Evolutionary conservation across 2,113 vertebrate genomes (phyloP), one percentile per base, ranked within the genome.

Genomic region (Plecturocebus donacophilus): DNA sequence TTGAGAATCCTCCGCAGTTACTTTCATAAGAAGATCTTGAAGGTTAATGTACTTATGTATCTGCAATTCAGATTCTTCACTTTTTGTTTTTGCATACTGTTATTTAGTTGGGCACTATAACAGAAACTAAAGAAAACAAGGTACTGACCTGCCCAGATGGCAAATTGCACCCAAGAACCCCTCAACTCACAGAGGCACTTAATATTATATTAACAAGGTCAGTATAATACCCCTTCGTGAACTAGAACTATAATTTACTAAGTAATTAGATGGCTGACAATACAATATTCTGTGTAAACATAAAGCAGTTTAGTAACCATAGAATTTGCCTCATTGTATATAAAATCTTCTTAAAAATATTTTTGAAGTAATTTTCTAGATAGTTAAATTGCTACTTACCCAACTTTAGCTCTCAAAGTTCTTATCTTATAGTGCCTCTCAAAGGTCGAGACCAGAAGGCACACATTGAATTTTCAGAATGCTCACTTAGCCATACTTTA

Each of bases 401-500:
- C 82, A 95, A 82, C 16, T 82, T 75, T 19, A 88, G 92, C 54
- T 75, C 30, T 75, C 35, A 30, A 82, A 68, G 61, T 82, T 93
- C 81, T 93, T 19, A 49, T 68, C 35, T 79, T 66, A 58, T 0
- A 32, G 10, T 80, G 27, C 32, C 32, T 90, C 77, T 93, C 83
- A 96, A 96, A 98, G 96, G 17, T 64, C 86, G 64, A 61, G 94
- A 94, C 0, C 68, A 56, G 58, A 56, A 98, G 93, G 54, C 11
- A 66, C 6, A 35, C 13, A 77, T 2, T n/a, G 68, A 79, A 79
- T 61, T 96, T 83, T 76, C 58, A 95, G 91, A 47, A 88, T 96
- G 85, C 90, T 96, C 94, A 64, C 84, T 97, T 94, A 97, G 91
- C 80, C 58, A 52, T 96, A 81, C 68, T 98, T 96, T 76, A 86